phyloP scores from a whole-genome alignment of 2,888 invertebrate genomes.

The Pyralis farinalis region DNA sequence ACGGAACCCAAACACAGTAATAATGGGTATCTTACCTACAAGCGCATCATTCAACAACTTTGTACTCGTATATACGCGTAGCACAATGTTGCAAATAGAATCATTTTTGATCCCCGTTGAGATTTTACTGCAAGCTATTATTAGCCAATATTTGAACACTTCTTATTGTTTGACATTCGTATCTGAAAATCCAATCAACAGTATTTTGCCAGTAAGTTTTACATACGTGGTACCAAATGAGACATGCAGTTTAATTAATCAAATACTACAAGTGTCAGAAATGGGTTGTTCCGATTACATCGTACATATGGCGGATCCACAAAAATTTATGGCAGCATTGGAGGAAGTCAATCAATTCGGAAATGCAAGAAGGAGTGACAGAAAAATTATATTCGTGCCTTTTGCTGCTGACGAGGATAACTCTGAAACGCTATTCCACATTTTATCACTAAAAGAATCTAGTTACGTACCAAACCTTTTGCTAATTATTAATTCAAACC shows the following conservation, averaged over 20 bases:
- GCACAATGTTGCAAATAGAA: slow-evolving; percentile 8
- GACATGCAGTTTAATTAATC: slow-evolving; percentile 29
- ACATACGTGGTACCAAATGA: slow-evolving; percentile 36
- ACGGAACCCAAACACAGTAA: not conserved
- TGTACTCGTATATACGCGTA: no score
- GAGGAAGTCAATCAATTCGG: slow-evolving; percentile 56
- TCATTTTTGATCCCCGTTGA: slow-evolving; percentile 34
- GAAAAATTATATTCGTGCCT: slow-evolving; percentile 65
- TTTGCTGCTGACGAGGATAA: slow-evolving; percentile 20
- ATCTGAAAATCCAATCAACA: slow-evolving; percentile 38
- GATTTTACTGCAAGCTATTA: slow-evolving; percentile 47
- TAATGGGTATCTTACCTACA: no score
- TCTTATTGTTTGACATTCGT: slow-evolving; percentile 58
- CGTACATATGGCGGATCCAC: slow-evolving; percentile 51
- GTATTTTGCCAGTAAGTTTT: slow-evolving; percentile 31
- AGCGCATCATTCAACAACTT: no score
- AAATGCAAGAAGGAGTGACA: slow-evolving; percentile 60
- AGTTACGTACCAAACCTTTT: slow-evolving; percentile 55
- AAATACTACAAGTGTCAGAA: slow-evolving; percentile 53
- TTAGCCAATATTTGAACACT: slow-evolving; percentile 43
- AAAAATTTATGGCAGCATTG: slow-evolving; percentile 52
- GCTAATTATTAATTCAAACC: slow-evolving; percentile 34
- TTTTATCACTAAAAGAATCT: slow-evolving; percentile 49
- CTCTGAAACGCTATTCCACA: slow-evolving; percentile 23
- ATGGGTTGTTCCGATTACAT: slow-evolving; percentile 73